These are phyloP conservation scores for Austrofundulus limnaeus DNA, from an alignment of 2,113 vertebrate species.

Conservation along the genomic window DNA sequence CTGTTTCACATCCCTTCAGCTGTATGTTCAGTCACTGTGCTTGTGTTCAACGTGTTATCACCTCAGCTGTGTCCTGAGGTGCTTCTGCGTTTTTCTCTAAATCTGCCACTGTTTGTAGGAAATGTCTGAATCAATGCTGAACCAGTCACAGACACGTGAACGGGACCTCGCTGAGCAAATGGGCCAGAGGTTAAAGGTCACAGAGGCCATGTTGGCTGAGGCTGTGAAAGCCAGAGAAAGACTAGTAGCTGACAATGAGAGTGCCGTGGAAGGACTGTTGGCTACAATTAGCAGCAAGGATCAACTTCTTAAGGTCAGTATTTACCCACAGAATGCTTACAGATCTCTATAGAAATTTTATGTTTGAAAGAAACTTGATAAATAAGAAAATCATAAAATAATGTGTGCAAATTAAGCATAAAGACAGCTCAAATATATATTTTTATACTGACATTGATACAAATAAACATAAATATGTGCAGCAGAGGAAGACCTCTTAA, in stretches of 20 bases:
- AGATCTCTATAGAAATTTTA: neutral
- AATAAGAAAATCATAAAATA: neutral
- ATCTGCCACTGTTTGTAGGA: constrained; percentile 54
- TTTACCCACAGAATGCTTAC: neutral
- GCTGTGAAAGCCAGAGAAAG: constrained; percentile 77
- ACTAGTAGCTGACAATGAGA: constrained; percentile 78
- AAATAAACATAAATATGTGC: neutral
- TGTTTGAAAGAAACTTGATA: neutral
- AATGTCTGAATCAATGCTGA: constrained; percentile 68
- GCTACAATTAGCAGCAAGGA: constrained; percentile 81
- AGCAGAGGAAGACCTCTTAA: neutral
- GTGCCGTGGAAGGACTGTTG: constrained; percentile 76
- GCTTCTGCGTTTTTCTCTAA: neutral
- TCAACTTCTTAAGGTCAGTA: constrained; percentile 77
- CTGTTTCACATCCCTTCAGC: neutral
- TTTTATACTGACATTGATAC: neutral
- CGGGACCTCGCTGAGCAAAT: constrained; percentile 77
- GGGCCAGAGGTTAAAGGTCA: constrained; percentile 80
- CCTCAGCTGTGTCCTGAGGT: neutral
- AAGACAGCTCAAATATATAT: neutral
- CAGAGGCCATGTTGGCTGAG: constrained; percentile 77
- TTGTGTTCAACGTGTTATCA: neutral
- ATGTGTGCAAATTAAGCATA: neutral
- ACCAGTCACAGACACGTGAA: constrained; percentile 68
- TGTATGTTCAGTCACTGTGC: neutral